Conservation (phyloP, 2,113 vertebrate genomes). For the Cyrtonyx montezumae region DNA sequence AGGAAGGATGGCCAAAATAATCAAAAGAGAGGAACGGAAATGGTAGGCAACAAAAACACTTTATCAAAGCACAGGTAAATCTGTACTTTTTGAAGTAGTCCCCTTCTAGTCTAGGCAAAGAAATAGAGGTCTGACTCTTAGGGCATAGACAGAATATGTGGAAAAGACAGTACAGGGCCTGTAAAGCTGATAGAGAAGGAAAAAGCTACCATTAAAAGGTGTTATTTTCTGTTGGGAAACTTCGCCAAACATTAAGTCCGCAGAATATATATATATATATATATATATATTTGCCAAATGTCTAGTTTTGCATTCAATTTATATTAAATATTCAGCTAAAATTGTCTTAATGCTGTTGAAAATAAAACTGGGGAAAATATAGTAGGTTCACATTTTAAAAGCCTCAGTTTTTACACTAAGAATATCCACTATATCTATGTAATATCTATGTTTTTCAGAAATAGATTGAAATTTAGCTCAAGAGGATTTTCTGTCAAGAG, state of each 20-base stretch:
- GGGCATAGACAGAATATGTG: neutral
- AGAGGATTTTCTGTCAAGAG: neutral
- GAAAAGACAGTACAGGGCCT: neutral
- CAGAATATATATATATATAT: neutral
- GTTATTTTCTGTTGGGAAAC: neutral
- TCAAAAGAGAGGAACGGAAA: neutral
- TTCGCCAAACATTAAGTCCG: neutral
- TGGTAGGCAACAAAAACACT: accelerated
- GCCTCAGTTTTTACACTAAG: neutral
- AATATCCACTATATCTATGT: neutral
- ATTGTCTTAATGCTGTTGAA: neutral
- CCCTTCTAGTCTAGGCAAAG: neutral
- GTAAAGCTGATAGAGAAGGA: neutral
- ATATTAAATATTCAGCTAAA: neutral
- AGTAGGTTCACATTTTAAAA: neutral
- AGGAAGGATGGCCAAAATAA: neutral
- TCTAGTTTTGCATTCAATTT: neutral
- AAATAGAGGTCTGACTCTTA: neutral
- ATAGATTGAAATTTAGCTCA: neutral
- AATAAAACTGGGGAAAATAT: neutral
- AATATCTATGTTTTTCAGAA: neutral
- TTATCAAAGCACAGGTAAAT: neutral
- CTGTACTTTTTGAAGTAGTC: neutral
- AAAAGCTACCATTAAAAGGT: neutral
- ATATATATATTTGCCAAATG: neutral